phyloP scores from a whole-genome alignment of 2,888 invertebrate genomes.

The Brenthis hecate region DNA sequence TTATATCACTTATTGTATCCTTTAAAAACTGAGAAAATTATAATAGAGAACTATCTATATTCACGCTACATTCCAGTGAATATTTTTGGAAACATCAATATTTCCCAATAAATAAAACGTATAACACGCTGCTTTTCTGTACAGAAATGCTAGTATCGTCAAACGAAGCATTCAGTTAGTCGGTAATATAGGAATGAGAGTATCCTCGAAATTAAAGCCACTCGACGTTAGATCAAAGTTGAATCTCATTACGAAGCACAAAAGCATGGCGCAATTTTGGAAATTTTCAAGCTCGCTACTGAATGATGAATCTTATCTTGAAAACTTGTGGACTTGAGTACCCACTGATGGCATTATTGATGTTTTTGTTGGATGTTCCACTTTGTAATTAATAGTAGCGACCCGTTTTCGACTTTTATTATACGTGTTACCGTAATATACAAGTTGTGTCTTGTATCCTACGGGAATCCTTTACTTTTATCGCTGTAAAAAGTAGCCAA shows the following conservation, averaged over 20 bases:
- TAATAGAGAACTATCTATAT: too few species aligned
- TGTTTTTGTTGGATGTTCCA: not conserved
- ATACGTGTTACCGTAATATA: too few species aligned
- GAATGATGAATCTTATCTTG: not conserved
- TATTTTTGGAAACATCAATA: too few species aligned
- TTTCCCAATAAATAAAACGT: too few species aligned
- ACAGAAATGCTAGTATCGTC: conserved; percentile 9
- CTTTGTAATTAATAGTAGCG: too few species aligned
- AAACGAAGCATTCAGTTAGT: conserved; percentile 22
- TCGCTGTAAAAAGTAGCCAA: too few species aligned
- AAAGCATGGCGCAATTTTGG: conserved; percentile 22
- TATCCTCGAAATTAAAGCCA: conserved; percentile 27
- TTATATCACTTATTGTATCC: too few species aligned
- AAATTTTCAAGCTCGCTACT: conserved; percentile 15
- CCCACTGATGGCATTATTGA: not conserved
- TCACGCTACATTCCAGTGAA: too few species aligned
- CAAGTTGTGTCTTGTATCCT: too few species aligned
- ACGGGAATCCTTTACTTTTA: too few species aligned
- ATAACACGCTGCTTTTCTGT: not conserved
- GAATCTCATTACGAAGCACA: conserved; percentile 27
- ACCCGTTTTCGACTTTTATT: too few species aligned
- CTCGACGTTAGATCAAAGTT: conserved; percentile 21
- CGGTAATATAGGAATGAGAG: conserved; percentile 26
- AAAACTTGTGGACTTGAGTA: not conserved
- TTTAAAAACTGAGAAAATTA: too few species aligned